Evolutionary conservation across 2,113 vertebrate genomes (phyloP), one percentile per base, ranked within the genome.

Genomic region (Plecturocebus donacophilus): DNA sequence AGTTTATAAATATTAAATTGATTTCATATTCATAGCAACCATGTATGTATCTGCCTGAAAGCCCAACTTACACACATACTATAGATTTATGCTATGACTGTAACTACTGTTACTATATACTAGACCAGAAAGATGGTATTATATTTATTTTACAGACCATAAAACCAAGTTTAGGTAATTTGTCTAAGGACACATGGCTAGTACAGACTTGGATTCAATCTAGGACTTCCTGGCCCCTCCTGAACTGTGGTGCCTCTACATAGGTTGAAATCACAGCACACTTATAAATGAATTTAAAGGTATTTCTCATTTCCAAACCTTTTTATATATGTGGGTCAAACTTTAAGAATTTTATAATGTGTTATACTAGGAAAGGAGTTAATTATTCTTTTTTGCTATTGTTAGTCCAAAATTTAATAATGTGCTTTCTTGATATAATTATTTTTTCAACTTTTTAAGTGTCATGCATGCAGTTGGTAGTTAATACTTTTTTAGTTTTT

Each of bases 271-370:
- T 88, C 49, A 84, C 25, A 84, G 35, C 38, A 95, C 27, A 84
- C 38, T 56, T 64, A 20, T 77, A 89, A 92, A 14, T 95, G 64
- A 92, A 89, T 49, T 77, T 92, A 79, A 47, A 93, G 47, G 66
- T 80, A 30, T 81, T 92, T 96, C 19, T 83, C 35, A 81, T 81
- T 95, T 93, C 42, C 47, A 86, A 56, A 92, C 12, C n/a, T 25
- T 77, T 73, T 96, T 85, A 45, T 66, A 71, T 90, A 90, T 58
- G 13, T 95, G 58, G 54, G 23, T 76, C 32, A 81, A 92, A 96
- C 10, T 85, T 91, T 30, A 76, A 76, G 10, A 87, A 82, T 30
- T 83, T 64, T 83, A 49, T 91, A 91, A 58, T 81, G 27, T 83
- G 47, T 83, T 54, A 30, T 83, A 82, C 27, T n/a, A 83, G 40